Evolutionary conservation across 1,140 invertebrate genomes (phyloP), one percentile per base, ranked within the genome.

Genomic region (Bombus ignitus): DNA sequence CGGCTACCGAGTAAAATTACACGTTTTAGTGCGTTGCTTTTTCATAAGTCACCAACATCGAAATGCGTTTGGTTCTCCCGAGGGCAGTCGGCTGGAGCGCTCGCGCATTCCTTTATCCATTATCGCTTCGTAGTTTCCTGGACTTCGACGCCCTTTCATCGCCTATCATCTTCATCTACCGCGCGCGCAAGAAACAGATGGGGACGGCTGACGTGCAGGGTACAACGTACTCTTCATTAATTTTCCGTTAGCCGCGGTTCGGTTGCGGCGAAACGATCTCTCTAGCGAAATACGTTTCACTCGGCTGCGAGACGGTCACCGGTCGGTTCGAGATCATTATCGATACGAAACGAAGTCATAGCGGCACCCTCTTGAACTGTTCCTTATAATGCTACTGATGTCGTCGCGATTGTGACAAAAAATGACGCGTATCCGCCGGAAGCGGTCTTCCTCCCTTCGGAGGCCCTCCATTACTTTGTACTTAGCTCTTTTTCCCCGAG

Each of bases 391-490:
- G 88, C 88, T 83, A 90, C 90, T 89, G 91, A 93, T 94, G 93
- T 93, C 83, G 78, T 68, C 92, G 91, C 94, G 94, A 95, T 95
- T 94, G 94, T 94, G 94, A 95, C 94, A 95, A 95, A 95, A 84
- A 95, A 95, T 95, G 93, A 94, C 90, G 93, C 90, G 93, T 94
- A 94, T 95, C 94, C 94, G 94, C 89, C 94, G 94, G 94, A 95
- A 94, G 92, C 91, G 87, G 68, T 88, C 87, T 91, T 92, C 89
- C 92, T 91, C 87, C 79, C n/a, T 78, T 28, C 42, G 39, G 74
- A 81, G 81, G 82, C 74, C 89, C 87, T 91, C 88, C 88, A 92
- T 94, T 93, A 93, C 92, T 92, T 93, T 81, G 89, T 88, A 91
- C 89, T 92, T 91, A 92, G 91, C 81, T 92, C 90, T 92, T 93